phyloP scores from a whole-genome alignment of 1,140 invertebrate genomes.

The Phthorimaea operculella region DNA sequence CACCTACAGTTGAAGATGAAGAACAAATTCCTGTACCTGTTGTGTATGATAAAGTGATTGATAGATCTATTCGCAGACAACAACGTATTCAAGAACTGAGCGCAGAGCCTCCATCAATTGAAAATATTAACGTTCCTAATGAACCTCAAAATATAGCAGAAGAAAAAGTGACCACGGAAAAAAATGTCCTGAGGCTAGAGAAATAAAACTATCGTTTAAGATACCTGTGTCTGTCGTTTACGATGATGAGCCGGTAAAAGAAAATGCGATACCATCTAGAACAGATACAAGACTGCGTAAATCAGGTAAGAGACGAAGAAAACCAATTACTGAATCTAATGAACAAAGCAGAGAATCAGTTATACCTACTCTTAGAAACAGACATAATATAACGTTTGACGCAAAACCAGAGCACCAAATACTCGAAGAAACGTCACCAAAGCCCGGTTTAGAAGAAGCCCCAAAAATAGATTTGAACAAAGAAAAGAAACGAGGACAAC shows the following conservation, averaged over 20 bases:
- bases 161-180: too few relatives aligned
- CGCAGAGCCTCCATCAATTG: too few relatives aligned
- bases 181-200: too few relatives aligned
- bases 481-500: too few relatives aligned
- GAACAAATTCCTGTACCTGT: not conserved
- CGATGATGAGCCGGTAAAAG: not conserved
- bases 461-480: too few relatives aligned
- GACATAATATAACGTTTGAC: too few relatives aligned
- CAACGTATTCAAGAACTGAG: not conserved
- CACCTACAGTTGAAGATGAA: slow-evolving; percentile 20
- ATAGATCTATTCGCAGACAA: not conserved
- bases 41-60: not conserved
- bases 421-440: not conserved
- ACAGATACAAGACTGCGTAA: not conserved
- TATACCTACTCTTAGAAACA: too few relatives aligned
- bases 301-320: slow-evolving; percentile 10
- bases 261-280: not conserved
- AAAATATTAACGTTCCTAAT: too few relatives aligned
- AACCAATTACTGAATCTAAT: not conserved
- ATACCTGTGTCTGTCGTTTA: not conserved
- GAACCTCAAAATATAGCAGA: too few relatives aligned
- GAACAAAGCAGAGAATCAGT: too few relatives aligned
- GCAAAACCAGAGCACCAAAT: too few relatives aligned
- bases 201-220: not conserved
- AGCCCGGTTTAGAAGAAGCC: not conserved